A percentile compares a stretch with the other conserved stretches of the same genome.
Conservation (phyloP, 2,797 vertebrate genomes). For the Propithecus perrieri region DNA sequence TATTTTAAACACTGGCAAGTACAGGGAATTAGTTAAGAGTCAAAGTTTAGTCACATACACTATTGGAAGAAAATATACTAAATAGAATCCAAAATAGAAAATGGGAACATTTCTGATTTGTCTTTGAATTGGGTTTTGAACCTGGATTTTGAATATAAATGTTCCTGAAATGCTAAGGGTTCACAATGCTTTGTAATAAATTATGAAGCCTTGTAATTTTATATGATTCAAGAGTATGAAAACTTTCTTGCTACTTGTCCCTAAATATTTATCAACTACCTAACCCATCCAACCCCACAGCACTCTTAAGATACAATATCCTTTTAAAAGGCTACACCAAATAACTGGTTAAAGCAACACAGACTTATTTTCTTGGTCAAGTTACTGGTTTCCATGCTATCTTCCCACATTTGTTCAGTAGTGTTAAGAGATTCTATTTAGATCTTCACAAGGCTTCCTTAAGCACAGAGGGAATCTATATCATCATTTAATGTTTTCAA, state of each 20-base stretch:
- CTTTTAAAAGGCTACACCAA: background rate
- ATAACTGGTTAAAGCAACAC: background rate
- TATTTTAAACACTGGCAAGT: slow-evolving; percentile 1
- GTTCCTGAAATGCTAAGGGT: background rate
- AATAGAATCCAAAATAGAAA: background rate
- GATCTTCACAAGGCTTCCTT: background rate
- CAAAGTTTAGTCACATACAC: background rate
- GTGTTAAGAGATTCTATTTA: background rate
- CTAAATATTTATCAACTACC: background rate
- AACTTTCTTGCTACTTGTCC: background rate
- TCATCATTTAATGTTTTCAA: background rate
- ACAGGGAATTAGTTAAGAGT: background rate
- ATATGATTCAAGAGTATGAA: slow-evolving; percentile 23
- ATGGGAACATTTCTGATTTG: background rate
- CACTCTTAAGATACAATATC: background rate
- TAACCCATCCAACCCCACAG: background rate
- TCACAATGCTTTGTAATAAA: background rate
- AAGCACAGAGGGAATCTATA: background rate
- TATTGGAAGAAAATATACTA: slow-evolving; percentile 8
- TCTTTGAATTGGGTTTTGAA: slow-evolving; percentile 16
- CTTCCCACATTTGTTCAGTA: background rate
- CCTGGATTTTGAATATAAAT: background rate
- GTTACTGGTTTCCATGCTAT: background rate
- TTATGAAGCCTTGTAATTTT: background rate
- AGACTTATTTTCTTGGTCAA: background rate